Percentiles rank a stretch among this genome's conserved stretches.
These are phyloP conservation scores for Eueremaeus valkanovi DNA, from an alignment of 2,888 invertebrate species.

Conservation along the genomic window DNA sequence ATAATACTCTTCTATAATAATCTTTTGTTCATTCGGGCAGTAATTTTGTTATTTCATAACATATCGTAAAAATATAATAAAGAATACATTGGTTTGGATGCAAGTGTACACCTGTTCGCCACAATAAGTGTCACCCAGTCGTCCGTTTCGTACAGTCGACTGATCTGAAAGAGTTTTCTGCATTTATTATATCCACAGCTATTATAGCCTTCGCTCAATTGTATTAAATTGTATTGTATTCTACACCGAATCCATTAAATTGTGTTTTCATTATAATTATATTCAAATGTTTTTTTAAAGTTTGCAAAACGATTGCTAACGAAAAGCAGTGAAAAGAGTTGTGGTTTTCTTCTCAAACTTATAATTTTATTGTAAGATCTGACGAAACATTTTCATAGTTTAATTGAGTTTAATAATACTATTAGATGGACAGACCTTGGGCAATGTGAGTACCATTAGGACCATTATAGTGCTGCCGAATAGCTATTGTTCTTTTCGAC, in stretches of 20 bases:
- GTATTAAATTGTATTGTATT: not conserved
- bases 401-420: not conserved
- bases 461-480: not conserved
- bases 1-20: constrained; percentile 2
- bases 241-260: not conserved
- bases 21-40: constrained; percentile 12
- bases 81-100: not conserved
- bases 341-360: not conserved
- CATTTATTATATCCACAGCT: no score
- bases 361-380: not conserved
- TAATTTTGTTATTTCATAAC: constrained; percentile 9
- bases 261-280: no score
- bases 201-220: not conserved
- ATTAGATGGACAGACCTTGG: constrained; percentile 24
- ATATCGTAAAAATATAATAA: not conserved
- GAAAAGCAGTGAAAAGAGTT: not conserved
- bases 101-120: not conserved
- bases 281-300: not conserved
- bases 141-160: not conserved
- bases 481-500: not conserved
- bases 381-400: not conserved
- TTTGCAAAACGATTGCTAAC: not conserved
- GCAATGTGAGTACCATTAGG: not conserved
- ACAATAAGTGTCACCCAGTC: constrained; percentile 18
- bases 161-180: constrained; percentile 23